Conservation (phyloP, 2,113 vertebrate species). For the Syngnathus typhle region DNA sequence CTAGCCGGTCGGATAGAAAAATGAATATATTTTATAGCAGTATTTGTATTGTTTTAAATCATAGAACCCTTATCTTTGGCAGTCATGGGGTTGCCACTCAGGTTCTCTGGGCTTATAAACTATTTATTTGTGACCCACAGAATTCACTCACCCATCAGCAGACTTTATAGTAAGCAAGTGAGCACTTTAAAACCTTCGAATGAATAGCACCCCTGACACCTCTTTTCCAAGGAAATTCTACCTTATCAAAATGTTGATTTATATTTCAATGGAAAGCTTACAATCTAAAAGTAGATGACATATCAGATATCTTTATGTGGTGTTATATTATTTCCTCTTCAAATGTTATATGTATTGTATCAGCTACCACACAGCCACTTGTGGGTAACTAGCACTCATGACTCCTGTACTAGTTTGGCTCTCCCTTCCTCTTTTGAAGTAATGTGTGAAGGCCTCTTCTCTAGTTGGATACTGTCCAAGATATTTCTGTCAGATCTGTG, state of each 20-base stretch:
- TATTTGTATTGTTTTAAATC: neutral
- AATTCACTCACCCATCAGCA: neutral
- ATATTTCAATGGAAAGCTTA: neutral
- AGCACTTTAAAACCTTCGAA: conserved; percentile 30
- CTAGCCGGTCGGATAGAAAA: too few relatives aligned
- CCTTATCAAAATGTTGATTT: conserved; percentile 23
- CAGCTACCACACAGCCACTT: conserved; percentile 45
- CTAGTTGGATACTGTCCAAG: conserved; percentile 46
- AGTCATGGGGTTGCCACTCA: too few relatives aligned
- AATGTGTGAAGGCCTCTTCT: conserved; percentile 31
- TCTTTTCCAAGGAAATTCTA: conserved; percentile 22
- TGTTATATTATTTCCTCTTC: conserved; percentile 40
- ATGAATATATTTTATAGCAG: neutral
- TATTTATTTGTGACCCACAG: neutral
- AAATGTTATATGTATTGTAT: conserved; percentile 41
- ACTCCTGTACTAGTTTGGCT: conserved; percentile 50
- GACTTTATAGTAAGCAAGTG: conserved; percentile 24
- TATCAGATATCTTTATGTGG: conserved; percentile 51
- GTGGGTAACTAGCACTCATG: conserved; percentile 57
- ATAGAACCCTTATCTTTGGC: neutral
- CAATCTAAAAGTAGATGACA: conserved; percentile 35
- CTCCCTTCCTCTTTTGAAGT: conserved; percentile 45
- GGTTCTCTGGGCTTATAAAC: too few relatives aligned
- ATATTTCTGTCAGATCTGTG: conserved; percentile 10
- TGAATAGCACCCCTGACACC: conserved; percentile 27